Percentiles rank a stretch among this genome's conserved stretches.
Evolutionary conservation across 2,113 vertebrate species (phyloP).

Genomic region (Gavialis gangeticus): DNA sequence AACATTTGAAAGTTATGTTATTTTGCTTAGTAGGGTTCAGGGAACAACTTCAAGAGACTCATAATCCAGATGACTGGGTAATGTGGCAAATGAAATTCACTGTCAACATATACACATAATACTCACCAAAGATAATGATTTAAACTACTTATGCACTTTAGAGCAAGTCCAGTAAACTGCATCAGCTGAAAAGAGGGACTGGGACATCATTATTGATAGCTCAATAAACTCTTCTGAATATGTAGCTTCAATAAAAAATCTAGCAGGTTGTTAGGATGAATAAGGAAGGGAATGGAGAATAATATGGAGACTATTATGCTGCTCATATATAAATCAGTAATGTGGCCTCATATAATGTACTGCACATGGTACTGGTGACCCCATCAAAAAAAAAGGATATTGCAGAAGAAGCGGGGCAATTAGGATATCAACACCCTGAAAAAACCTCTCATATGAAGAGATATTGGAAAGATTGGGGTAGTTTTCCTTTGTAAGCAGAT

Average conservation of each 20-base stretch:
- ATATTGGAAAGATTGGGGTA: not conserved
- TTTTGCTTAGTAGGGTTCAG: not conserved
- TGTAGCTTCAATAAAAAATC: not conserved
- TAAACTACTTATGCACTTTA: not conserved
- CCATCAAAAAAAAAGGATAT: not conserved
- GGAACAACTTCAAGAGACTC: not conserved
- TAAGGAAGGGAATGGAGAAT: not conserved
- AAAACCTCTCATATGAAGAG: not conserved
- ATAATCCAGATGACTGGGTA: not conserved
- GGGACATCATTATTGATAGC: not conserved
- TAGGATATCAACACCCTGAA: not conserved
- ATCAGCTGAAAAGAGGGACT: slow-evolving; percentile 7
- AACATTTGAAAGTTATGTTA: not conserved
- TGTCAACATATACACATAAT: not conserved
- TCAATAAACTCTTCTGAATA: not conserved
- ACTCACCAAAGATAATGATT: not conserved
- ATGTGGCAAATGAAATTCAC: slow-evolving; percentile 21
- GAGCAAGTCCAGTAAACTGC: not conserved
- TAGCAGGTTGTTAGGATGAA: not conserved
- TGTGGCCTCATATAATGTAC: not conserved
- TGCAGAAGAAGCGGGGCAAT: slow-evolving; percentile 2
- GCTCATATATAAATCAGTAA: not conserved
- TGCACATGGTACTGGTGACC: not conserved
- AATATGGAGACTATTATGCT: slow-evolving; percentile 8
- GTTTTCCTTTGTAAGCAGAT: not conserved